Conservation (phyloP, 2,888 invertebrate genomes). For the Cactoblastis cactorum region DNA sequence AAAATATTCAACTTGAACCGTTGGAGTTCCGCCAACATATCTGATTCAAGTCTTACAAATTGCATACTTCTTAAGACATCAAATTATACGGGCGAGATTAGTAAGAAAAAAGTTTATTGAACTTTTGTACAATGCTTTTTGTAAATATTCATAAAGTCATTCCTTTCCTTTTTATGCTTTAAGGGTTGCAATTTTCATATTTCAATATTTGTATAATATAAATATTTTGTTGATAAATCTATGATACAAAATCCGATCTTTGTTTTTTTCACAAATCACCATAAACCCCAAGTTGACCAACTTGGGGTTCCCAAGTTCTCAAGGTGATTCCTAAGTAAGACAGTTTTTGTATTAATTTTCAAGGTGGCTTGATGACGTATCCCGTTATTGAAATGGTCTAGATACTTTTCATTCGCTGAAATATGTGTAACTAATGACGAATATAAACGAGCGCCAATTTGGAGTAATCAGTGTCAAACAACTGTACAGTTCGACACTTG, state of each 20-base stretch:
- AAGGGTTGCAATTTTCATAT: no score
- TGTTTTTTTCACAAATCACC: no score
- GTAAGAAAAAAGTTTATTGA: not conserved
- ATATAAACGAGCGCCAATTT: slow-evolving; percentile 2
- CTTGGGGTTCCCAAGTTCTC: no score
- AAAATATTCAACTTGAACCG: slow-evolving; percentile 50
- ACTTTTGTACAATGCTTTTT: not conserved
- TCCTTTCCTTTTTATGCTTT: no score
- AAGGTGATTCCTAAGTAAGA: no score
- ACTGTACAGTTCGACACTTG: slow-evolving; percentile 2
- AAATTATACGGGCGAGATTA: slow-evolving; percentile 9
- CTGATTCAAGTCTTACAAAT: slow-evolving; percentile 29
- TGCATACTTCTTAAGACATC: slow-evolving; percentile 24
- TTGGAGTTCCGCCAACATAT: slow-evolving; percentile 45
- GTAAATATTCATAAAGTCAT: no score
- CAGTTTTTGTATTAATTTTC: no score
- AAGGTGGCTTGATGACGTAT: not conserved
- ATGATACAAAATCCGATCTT: no score
- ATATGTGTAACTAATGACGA: slow-evolving; percentile 5
- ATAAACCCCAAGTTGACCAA: no score
- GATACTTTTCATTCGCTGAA: slow-evolving; percentile 6
- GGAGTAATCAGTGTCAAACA: slow-evolving; percentile 11
- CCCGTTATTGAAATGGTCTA: slow-evolving; percentile 1
- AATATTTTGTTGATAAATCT: no score
- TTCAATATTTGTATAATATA: no score